phyloP scores from a whole-genome alignment of 2,888 invertebrate species.

The Machimus atricapillus region DNA sequence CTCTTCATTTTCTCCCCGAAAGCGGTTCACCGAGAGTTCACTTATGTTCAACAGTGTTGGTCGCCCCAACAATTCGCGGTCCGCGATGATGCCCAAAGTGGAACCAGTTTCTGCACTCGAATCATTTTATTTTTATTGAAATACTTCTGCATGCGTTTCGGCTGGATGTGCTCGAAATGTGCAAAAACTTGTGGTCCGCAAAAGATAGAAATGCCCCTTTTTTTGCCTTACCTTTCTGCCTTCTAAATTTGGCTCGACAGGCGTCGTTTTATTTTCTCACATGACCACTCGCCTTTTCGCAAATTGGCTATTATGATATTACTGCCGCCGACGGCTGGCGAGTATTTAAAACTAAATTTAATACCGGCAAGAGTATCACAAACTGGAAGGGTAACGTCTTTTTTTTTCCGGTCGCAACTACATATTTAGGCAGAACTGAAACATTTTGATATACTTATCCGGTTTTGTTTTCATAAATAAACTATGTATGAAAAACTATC shows the following conservation, averaged over 20 bases:
- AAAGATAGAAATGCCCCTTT: neutral
- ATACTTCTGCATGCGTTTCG: neutral
- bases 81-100: neutral
- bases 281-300: neutral
- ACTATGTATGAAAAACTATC: no score
- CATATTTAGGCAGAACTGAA: neutral
- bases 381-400: neutral
- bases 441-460: neutral
- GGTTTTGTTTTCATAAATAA: no score
- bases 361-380: neutral
- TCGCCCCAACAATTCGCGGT: neutral
- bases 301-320: neutral
- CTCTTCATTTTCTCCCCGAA: neutral
- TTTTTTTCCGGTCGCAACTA: neutral
- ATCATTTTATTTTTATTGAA: neutral
- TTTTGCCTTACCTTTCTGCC: neutral
- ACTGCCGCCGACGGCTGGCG: neutral
- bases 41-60: neutral
- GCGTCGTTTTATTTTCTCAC: neutral
- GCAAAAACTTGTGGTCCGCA: neutral
- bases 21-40: constrained; percentile 13
- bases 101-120: constrained; percentile 11
- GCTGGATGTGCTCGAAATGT: neutral
- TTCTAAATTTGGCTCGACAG: neutral
- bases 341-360: neutral